phyloP scores from a whole-genome alignment of 2,113 vertebrate species.

The Labeo catla region DNA sequence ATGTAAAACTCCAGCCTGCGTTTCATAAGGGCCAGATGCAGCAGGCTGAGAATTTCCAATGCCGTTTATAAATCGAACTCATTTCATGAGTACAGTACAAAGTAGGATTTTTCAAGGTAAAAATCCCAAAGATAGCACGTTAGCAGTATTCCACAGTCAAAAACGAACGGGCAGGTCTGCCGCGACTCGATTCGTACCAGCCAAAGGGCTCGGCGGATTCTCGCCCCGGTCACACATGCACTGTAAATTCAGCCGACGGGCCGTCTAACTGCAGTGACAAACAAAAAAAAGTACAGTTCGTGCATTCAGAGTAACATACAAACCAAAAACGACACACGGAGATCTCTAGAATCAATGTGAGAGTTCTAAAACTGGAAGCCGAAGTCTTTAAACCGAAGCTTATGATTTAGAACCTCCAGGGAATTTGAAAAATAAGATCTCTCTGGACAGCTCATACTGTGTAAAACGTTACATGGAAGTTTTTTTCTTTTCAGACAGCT shows the following conservation, averaged over 20 bases:
- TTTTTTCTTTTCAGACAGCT: conserved; percentile 36
- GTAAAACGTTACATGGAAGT: conserved; percentile 54
- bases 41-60: conserved; percentile 71
- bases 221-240: conserved; percentile 21
- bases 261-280: conserved; percentile 16
- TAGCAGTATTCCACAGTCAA: conserved; percentile 57
- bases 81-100: conserved; percentile 82
- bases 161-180: conserved; percentile 20
- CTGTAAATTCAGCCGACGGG: background rate
- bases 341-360: conserved; percentile 56
- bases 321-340: conserved; percentile 57
- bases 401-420: conserved; percentile 62
- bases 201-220: conserved; percentile 23
- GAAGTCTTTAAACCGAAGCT: conserved; percentile 57
- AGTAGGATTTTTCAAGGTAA: conserved; percentile 69
- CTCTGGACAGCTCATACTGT: conserved; percentile 4
- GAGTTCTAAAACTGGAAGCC: conserved; percentile 60
- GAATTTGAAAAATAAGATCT: conserved; percentile 49
- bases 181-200: conserved; percentile 37
- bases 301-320: conserved; percentile 50
- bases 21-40: conserved; percentile 66
- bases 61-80: conserved; percentile 72
- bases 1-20: conserved; percentile 67
- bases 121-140: conserved; percentile 63
- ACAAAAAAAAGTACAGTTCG: conserved; percentile 26